Conservation (phyloP, 2,797 vertebrate species). For the Scarus forsteni region DNA sequence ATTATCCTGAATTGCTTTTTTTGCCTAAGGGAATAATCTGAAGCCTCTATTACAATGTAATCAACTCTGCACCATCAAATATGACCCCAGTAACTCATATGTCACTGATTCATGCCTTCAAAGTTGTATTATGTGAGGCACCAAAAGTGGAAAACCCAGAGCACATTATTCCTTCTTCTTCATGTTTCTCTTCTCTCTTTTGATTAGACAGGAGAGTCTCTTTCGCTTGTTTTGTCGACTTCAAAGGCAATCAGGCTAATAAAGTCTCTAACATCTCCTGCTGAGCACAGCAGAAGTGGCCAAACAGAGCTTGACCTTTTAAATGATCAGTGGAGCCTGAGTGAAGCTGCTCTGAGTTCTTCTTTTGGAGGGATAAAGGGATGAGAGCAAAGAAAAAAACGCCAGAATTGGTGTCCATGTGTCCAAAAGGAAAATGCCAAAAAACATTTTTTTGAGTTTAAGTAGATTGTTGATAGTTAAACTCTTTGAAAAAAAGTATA, state of each 20-base stretch:
- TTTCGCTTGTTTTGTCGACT: conserved; percentile 48
- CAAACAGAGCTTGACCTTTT: conserved; percentile 48
- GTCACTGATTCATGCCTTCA: conserved; percentile 1
- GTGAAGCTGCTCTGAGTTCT: conserved; percentile 25
- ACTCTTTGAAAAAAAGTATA: too few species aligned
- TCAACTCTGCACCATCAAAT: background rate
- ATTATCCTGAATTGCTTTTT: conserved; percentile 1
- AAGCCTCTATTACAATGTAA: background rate
- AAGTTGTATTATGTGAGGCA: conserved; percentile 8
- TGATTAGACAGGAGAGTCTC: conserved; percentile 56
- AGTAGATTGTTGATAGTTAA: too few species aligned
- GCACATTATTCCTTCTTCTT: conserved; percentile 41
- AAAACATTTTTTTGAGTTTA: too few species aligned
- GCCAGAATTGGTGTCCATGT: too few species aligned
- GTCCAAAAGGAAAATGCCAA: too few species aligned
- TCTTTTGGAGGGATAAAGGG: conserved; percentile 10
- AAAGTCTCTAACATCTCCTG: conserved; percentile 56
- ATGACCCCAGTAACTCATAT: conserved; percentile 6
- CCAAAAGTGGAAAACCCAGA: conserved; percentile 13
- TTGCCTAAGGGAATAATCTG: conserved; percentile 8
- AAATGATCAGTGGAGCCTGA: conserved; percentile 45
- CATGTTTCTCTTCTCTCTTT: conserved; percentile 42
- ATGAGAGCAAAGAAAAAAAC: conserved; percentile 7
- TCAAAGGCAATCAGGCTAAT: conserved; percentile 68
- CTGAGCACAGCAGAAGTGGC: conserved; percentile 55